Evolutionary conservation across 1,140 invertebrate genomes (phyloP).

Genomic region (Rhyacophila brunnea): DNA sequence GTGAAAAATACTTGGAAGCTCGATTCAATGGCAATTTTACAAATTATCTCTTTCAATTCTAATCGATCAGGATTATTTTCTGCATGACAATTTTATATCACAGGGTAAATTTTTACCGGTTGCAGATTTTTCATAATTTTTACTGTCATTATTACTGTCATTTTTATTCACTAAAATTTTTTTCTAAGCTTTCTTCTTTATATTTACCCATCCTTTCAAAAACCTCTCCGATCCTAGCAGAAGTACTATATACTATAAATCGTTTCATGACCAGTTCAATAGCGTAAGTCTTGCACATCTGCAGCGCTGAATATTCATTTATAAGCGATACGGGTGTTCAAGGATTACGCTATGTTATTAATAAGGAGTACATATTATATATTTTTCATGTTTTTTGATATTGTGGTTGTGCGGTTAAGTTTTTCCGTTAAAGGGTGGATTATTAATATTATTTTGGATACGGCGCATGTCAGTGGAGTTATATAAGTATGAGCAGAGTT

Average conservation of each 20-base stretch:
- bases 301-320: too few species aligned
- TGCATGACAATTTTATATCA: too few species aligned
- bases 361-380: neutral
- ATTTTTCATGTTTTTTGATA: neutral
- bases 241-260: slow-evolving; percentile 4
- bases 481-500: slow-evolving; percentile 6
- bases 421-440: neutral
- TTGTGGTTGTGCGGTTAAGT: neutral
- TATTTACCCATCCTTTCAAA: neutral
- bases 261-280: too few species aligned
- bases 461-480: slow-evolving; percentile 14
- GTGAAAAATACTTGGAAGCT: too few species aligned
- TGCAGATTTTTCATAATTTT: neutral
- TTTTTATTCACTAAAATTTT: neutral
- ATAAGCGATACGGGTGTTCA: neutral
- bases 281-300: too few species aligned
- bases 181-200: neutral
- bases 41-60: too few species aligned
- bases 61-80: too few species aligned
- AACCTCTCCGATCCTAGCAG: slow-evolving; percentile 7
- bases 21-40: too few species aligned
- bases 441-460: slow-evolving; percentile 6
- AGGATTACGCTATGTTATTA: neutral
- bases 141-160: neutral
- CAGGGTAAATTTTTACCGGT: too few species aligned